Evolutionary conservation across 2,888 invertebrate genomes (phyloP).

Genomic region (Pyrochroa serraticornis): DNA sequence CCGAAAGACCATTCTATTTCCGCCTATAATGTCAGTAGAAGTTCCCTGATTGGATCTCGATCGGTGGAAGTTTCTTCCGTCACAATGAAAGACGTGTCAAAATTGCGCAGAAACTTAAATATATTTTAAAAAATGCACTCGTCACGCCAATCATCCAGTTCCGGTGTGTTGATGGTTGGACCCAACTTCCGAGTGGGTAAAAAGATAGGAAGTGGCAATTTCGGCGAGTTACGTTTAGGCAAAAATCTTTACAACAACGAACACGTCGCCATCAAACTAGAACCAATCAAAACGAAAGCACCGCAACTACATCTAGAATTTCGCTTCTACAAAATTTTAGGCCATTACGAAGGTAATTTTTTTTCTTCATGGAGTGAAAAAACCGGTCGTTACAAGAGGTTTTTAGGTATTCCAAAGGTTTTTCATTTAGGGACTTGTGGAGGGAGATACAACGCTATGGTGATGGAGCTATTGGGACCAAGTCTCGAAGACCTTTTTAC

Average conservation of each 20-base stretch:
- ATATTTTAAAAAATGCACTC: conserved; percentile 63
- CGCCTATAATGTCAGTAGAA: too few relatives aligned
- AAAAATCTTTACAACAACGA: conserved; percentile 99
- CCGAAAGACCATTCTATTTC: too few relatives aligned
- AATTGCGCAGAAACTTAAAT: too few relatives aligned
- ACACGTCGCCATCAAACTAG: conserved; percentile 99
- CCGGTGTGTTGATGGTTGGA: conserved; percentile 97
- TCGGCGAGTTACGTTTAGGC: conserved; percentile 98
- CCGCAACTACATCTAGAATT: conserved; percentile 99
- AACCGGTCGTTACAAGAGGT: neutral
- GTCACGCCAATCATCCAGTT: conserved; percentile 81
- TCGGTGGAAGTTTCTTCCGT: neutral
- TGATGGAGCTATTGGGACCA: conserved; percentile 75
- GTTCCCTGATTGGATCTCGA: too few relatives aligned
- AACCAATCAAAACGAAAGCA: conserved; percentile 99
- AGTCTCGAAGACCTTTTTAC: conserved; percentile 77
- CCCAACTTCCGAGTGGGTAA: conserved; percentile 99
- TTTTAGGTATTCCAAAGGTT: conserved; percentile 70
- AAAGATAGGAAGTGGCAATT: conserved; percentile 99
- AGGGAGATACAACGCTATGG: conserved; percentile 73
- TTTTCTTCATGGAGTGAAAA: neutral
- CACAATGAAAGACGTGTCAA: neutral
- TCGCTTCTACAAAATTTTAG: conserved; percentile 99
- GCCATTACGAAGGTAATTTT: conserved; percentile 83
- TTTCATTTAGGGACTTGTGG: conserved; percentile 78